Evolutionary conservation across 2,113 vertebrate genomes (phyloP).

Genomic region (Sturnus vulgaris): DNA sequence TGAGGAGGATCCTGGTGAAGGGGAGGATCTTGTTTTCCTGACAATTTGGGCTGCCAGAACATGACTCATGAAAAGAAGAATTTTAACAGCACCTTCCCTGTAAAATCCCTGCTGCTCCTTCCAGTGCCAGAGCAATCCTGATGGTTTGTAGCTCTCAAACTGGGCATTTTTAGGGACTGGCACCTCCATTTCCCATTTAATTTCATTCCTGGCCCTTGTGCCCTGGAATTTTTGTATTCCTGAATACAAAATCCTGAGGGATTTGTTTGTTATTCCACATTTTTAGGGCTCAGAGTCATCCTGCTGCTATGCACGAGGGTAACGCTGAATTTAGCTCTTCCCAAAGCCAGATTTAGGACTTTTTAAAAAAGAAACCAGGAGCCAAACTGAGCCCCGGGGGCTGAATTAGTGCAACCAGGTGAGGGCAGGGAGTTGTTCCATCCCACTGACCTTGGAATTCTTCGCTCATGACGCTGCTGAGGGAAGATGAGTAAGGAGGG

Average conservation of each 20-base stretch:
- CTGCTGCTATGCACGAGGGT: not conserved
- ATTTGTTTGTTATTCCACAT: not conserved
- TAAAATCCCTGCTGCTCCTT: not conserved
- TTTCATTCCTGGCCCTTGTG: no score
- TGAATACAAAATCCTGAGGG: no score
- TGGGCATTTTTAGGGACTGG: not conserved
- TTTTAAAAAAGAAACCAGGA: not conserved
- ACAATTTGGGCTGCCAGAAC: not conserved
- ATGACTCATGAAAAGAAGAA: not conserved
- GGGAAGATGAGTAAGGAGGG: not conserved
- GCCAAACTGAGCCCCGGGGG: not conserved
- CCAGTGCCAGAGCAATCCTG: rapidly evolving
- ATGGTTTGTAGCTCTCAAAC: not conserved
- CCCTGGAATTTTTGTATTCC: not conserved
- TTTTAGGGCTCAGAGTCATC: not conserved
- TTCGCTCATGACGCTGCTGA: not conserved
- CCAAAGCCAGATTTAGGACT: not conserved
- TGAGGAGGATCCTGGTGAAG: not conserved
- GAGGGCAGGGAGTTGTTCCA: not conserved
- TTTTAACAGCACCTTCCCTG: not conserved
- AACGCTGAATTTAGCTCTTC: not conserved
- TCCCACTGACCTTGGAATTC: not conserved
- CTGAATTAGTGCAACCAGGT: not conserved
- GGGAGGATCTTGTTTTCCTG: not conserved
- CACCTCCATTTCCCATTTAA: not conserved